These are phyloP conservation scores for Drosophila austrosaltans DNA, from an alignment of 2,888 invertebrate species.

Conservation along the genomic window DNA sequence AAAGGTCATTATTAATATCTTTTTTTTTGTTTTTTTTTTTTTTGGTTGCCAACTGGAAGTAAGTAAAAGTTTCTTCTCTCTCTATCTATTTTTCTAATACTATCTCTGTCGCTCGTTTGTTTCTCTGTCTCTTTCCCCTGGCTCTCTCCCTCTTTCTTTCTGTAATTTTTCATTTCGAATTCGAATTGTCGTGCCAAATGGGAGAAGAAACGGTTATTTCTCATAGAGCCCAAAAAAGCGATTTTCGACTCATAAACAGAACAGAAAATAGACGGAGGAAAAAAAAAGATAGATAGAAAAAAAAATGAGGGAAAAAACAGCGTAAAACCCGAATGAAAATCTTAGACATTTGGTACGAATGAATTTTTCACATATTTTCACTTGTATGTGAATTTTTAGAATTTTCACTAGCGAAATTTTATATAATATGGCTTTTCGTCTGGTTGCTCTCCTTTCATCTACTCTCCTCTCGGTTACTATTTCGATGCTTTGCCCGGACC, in stretches of 20 bases:
- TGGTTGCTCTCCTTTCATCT: constrained; percentile 4
- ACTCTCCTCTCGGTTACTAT: constrained; percentile 71
- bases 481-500: constrained; percentile 64
- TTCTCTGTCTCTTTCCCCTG: constrained; percentile 16
- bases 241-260: constrained; percentile 71
- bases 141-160: neutral
- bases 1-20: constrained; percentile 24
- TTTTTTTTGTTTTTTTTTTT: neutral
- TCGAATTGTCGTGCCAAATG: constrained; percentile 43
- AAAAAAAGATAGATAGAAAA: constrained; percentile 36
- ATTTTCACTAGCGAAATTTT: constrained; percentile 79
- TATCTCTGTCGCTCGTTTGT: constrained; percentile 13
- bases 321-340: constrained; percentile 67
- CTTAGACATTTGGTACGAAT: constrained; percentile 75
- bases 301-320: constrained; percentile 29
- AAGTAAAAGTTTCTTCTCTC: constrained; percentile 23
- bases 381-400: constrained; percentile 80
- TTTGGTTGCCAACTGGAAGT: constrained; percentile 35
- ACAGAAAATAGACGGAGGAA: constrained; percentile 53
- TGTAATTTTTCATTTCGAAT: constrained; percentile 25
- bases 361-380: constrained; percentile 80
- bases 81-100: neutral
- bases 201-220: constrained; percentile 51
- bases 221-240: constrained; percentile 53
- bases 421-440: constrained; percentile 67